Conservation (phyloP, 2,113 vertebrate genomes). For the Sprattus sprattus region DNA sequence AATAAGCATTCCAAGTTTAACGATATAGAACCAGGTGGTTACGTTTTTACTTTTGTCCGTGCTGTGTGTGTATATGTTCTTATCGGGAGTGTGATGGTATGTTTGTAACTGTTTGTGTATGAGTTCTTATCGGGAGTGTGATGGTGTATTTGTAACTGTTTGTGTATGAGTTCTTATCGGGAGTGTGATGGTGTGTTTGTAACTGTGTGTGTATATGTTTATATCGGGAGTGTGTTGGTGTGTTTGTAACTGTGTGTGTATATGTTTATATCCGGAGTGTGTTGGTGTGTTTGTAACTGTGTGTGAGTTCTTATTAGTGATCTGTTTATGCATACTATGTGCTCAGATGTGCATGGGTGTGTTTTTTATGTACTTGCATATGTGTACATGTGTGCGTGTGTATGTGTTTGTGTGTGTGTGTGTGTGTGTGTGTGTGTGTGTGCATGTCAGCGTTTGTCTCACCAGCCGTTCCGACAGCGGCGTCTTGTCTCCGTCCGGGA, state of each 20-base stretch:
- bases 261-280: neutral
- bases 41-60: neutral
- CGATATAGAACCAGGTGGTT: neutral
- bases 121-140: neutral
- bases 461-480: constrained; percentile 75
- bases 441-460: constrained; percentile 44
- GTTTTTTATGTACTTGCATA: neutral
- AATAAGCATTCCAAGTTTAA: neutral
- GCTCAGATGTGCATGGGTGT: neutral
- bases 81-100: neutral
- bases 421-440: constrained; percentile 41
- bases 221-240: too few species aligned
- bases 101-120: neutral
- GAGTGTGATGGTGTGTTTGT: neutral
- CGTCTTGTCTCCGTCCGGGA: constrained; percentile 73
- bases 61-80: neutral
- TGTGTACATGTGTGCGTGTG: neutral
- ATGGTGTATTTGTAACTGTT: neutral
- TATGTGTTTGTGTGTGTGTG: constrained; percentile 27
- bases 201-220: neutral
- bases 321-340: neutral
- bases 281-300: neutral
- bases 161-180: neutral
- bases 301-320: neutral
- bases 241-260: neutral